Evolutionary conservation across 2,888 invertebrate genomes (phyloP), one percentile per base, ranked within the genome.

Genomic region (Pogonocherus hispidulus): DNA sequence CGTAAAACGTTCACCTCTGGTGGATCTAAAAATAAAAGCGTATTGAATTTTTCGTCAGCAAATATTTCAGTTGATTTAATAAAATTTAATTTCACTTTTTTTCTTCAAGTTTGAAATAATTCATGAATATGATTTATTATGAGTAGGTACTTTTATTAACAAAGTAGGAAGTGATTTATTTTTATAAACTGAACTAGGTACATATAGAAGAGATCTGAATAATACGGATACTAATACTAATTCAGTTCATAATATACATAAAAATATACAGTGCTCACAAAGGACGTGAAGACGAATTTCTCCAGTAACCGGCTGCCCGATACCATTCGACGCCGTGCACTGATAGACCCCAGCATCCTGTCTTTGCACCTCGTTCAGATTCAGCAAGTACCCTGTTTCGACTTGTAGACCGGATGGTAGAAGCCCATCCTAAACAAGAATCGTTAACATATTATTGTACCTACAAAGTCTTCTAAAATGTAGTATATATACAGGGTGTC

Each of bases 1-100:
- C 88, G 86, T 72, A 90, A 86, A 18, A 89, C 89, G 56, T 87
- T 89, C 68, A 91, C 90, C 86, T 91, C 90, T 3, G 91, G 91
- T 3, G 90, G 90, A 84, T 90, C 90, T 90, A 54, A 51, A 71
- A 66, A 35, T 44, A 11, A 2, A 32, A 3, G 32, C n/a, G n/a
- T n/a, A n/a, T n/a, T n/a, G n/a, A n/a, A n/a, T n/a, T n/a, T n/a
- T n/a, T n/a, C n/a, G n/a, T n/a, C n/a, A n/a, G n/a, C n/a, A n/a
- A n/a, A n/a, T n/a, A n/a, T n/a, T n/a, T n/a, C n/a, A n/a, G n/a
- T n/a, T n/a, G n/a, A n/a, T n/a, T n/a, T n/a, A n/a, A n/a, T n/a
- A n/a, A n/a, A n/a, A n/a, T n/a, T n/a, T n/a, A n/a, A n/a, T n/a
- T n/a, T n/a, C n/a, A n/a, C n/a, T n/a, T n/a, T n/a, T n/a, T n/a